Percentiles rank a stretch among this genome's conserved stretches.
phyloP scores from a whole-genome alignment of 2,888 invertebrate species.

The Pseudococcus viburni region DNA sequence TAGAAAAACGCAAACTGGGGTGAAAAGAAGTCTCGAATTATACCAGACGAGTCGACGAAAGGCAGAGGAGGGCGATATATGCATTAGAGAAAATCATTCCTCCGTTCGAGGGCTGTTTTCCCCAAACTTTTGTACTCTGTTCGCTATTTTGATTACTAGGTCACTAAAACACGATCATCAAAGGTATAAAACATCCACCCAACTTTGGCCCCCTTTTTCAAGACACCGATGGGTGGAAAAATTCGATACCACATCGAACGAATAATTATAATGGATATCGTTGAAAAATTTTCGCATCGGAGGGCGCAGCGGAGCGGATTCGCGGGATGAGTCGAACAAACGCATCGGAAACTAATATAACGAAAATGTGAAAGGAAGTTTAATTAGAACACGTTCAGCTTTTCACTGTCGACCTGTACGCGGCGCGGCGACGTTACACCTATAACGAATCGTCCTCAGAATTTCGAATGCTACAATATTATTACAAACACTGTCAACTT shows the following conservation, averaged over 20 bases:
- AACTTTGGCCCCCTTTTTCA: too few species aligned
- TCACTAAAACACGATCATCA: background rate
- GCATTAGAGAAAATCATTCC: background rate
- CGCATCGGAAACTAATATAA: constrained; percentile 51
- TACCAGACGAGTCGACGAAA: background rate
- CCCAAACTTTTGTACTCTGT: too few species aligned
- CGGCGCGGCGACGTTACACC: background rate
- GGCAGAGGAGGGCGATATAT: background rate
- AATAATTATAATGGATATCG: constrained; percentile 56
- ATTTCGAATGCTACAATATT: constrained; percentile 64
- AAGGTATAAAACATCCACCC: too few species aligned
- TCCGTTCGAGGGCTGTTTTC: too few species aligned
- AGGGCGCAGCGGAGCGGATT: background rate
- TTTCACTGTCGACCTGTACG: constrained; percentile 58
- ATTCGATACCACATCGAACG: background rate
- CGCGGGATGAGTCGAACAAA: background rate
- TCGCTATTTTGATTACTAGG: background rate
- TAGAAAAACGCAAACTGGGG: background rate
- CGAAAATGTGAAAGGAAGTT: constrained; percentile 65
- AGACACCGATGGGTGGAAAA: too few species aligned
- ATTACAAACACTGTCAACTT: constrained; percentile 63
- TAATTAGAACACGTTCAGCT: constrained; percentile 66
- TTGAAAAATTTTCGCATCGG: background rate
- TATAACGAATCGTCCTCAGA: constrained; percentile 65
- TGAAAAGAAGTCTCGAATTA: background rate